Conservation (phyloP, 2,797 vertebrate species). For the Simalia tracyae region DNA sequence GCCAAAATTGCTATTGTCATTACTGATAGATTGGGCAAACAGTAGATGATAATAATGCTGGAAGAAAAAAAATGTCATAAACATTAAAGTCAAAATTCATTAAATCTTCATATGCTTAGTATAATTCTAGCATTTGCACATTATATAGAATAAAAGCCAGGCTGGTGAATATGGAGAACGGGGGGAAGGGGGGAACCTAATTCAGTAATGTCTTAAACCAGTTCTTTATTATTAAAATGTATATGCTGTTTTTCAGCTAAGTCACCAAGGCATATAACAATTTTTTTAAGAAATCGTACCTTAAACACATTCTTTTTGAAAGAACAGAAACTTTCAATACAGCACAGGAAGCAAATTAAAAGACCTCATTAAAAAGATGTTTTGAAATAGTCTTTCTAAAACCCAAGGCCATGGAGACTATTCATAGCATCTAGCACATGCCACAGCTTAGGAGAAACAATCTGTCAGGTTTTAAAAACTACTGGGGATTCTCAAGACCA, state of each 20-base stretch:
- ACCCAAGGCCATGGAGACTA: neutral
- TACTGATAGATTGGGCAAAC: neutral
- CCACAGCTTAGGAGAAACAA: neutral
- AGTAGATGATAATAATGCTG: neutral
- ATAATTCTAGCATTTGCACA: constrained; percentile 9
- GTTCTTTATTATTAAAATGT: neutral
- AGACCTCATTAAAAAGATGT: neutral
- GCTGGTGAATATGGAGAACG: constrained; percentile 12
- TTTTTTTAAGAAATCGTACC: too few species aligned
- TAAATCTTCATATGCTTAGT: constrained; percentile 12
- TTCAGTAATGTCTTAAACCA: constrained; percentile 47
- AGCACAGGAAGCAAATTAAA: neutral
- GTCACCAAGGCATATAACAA: too few species aligned
- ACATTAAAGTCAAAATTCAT: constrained; percentile 28
- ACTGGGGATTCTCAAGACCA: constrained; percentile 40
- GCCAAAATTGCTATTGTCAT: neutral
- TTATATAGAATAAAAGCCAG: constrained; percentile 37
- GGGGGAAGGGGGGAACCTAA: constrained; percentile 6
- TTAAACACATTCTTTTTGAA: neutral
- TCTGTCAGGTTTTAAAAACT: constrained; percentile 36
- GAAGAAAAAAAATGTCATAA: neutral
- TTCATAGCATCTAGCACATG: neutral
- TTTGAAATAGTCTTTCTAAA: neutral
- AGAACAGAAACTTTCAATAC: neutral
- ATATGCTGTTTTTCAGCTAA: neutral